phyloP scores from a whole-genome alignment of 2,797 vertebrate species.

The Selene dorsalis region DNA sequence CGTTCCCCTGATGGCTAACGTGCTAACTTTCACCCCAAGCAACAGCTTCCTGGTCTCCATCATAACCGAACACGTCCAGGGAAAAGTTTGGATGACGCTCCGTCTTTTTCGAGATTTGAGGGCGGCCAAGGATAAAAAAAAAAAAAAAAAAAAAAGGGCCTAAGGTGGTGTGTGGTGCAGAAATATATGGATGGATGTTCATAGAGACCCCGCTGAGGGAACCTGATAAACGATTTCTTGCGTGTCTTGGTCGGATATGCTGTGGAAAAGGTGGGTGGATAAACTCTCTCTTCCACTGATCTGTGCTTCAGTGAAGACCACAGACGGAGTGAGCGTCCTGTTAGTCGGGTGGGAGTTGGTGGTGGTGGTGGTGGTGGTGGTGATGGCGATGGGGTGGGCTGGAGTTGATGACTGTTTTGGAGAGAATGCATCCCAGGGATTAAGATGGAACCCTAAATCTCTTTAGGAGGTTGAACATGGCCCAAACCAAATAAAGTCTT shows the following conservation, averaged over 20 bases:
- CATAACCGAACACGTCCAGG: constrained; percentile 68
- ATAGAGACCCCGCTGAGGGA: constrained; percentile 49
- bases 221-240: constrained; percentile 56
- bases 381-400: neutral
- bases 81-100: constrained; percentile 56
- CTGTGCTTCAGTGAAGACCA: constrained; percentile 51
- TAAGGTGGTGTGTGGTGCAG: constrained; percentile 54
- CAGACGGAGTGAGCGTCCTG: constrained; percentile 53
- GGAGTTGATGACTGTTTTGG: constrained; percentile 47
- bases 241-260: constrained; percentile 54
- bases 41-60: constrained; percentile 65
- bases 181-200: constrained; percentile 52
- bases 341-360: constrained; percentile 12
- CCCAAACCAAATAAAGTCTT: constrained; percentile 67
- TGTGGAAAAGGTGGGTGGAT: constrained; percentile 63
- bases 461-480: constrained; percentile 53
- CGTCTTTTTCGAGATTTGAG: constrained; percentile 53
- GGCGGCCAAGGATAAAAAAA: constrained; percentile 50
- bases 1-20: constrained; percentile 58
- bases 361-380: neutral
- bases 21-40: constrained; percentile 67
- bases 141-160: constrained; percentile 37
- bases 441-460: constrained; percentile 58
- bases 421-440: constrained; percentile 57
- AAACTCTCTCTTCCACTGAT: constrained; percentile 56